Conservation (phyloP, 2,888 invertebrate genomes). For the Sinodicranocentrus sp. region DNA sequence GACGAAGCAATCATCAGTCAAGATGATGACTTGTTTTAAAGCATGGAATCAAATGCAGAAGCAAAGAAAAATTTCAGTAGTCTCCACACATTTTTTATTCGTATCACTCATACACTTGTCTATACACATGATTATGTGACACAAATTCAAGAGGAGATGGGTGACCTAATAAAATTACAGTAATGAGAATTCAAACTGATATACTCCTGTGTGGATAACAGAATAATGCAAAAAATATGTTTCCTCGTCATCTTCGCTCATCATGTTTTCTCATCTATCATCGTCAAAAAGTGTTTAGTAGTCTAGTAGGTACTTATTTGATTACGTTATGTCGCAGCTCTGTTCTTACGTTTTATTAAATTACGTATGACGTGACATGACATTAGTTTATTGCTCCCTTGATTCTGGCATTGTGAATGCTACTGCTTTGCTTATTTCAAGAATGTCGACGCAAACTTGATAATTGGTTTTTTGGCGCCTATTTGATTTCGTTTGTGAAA, state of each 20-base stretch:
- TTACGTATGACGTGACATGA: constrained; percentile 37
- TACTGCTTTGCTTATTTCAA: not conserved
- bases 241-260: constrained; percentile 39
- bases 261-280: constrained; percentile 4
- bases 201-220: constrained; percentile 5
- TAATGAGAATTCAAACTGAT: constrained; percentile 19
- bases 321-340: not conserved
- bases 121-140: constrained; percentile 26
- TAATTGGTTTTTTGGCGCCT: constrained; percentile 40
- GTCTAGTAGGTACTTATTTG: not conserved
- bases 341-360: not conserved
- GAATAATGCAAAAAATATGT: constrained; percentile 18
- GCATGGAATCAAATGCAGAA: constrained; percentile 6
- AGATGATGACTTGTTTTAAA: constrained; percentile 24
- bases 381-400: too few relatives aligned
- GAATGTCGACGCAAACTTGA: not conserved
- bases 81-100: not conserved
- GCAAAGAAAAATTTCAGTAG: constrained; percentile 1
- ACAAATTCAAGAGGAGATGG: constrained; percentile 37
- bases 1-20: constrained; percentile 27
- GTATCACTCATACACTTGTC: not conserved
- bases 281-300: constrained; percentile 4
- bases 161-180: constrained; percentile 53
- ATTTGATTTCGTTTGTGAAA: constrained; percentile 19
- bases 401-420: too few relatives aligned